A percentile compares a stretch with the other conserved stretches of the same genome.
phyloP scores from a whole-genome alignment of 2,113 vertebrate genomes.

The Sula dactylatra region DNA sequence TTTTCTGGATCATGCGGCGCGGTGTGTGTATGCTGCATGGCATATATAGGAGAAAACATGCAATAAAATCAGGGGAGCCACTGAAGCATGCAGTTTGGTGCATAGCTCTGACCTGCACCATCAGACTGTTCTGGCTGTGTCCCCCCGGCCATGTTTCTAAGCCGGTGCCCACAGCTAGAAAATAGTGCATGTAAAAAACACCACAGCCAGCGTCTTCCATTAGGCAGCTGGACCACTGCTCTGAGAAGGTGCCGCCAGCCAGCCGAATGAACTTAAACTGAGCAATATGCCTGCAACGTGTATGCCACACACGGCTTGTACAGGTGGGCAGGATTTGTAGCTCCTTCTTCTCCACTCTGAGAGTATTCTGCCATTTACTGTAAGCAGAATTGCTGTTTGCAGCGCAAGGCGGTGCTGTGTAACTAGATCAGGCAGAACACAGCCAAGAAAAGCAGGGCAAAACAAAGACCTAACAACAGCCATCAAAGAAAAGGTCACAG shows the following conservation, averaged over 20 bases:
- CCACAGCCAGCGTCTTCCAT: background rate
- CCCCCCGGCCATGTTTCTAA: background rate
- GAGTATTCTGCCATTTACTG: background rate
- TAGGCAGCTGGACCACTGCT: background rate
- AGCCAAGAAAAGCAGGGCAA: background rate
- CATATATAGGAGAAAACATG: background rate
- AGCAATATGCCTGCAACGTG: background rate
- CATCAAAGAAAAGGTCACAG: background rate
- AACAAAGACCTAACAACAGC: background rate
- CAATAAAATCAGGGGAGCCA: background rate
- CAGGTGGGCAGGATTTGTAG: background rate
- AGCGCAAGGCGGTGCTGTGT: background rate
- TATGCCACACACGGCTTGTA: accelerated
- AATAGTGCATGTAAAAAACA: accelerated
- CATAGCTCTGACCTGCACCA: background rate
- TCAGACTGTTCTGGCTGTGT: background rate
- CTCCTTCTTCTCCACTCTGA: background rate
- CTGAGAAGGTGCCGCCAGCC: background rate
- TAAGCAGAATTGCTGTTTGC: background rate
- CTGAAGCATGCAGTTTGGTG: background rate
- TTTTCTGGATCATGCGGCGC: background rate
- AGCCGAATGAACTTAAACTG: background rate
- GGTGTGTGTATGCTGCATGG: background rate
- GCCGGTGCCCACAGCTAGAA: background rate
- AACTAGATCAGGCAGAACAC: background rate